These are phyloP conservation scores for Camponotus floridanus DNA, from an alignment of 1,140 invertebrate species.

Conservation along the genomic window DNA sequence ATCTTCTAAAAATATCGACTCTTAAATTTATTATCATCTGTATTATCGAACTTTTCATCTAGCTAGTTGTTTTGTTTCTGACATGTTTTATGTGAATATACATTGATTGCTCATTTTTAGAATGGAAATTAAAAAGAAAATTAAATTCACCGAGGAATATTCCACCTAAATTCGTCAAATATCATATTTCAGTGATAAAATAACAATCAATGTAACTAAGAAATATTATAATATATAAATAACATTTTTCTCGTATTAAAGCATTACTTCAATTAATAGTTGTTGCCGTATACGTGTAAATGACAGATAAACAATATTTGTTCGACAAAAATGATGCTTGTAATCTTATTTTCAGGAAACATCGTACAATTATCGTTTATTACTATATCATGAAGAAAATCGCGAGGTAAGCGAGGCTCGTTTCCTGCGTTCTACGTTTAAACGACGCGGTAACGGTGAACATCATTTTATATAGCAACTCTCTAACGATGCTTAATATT, in stretches of 20 bases:
- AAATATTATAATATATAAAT: neutral
- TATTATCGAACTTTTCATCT: neutral
- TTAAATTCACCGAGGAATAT: neutral
- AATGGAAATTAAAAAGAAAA: slow-evolving; percentile 16
- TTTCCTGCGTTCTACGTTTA: slow-evolving; percentile 17
- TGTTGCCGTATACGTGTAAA: neutral
- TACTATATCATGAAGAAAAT: slow-evolving; percentile 23
- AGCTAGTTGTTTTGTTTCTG: neutral
- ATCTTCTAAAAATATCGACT: slow-evolving; percentile 13
- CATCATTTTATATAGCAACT: slow-evolving; percentile 38
- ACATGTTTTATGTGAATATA: slow-evolving; percentile 9
- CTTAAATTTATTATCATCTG: neutral
- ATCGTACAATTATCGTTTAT: slow-evolving; percentile 25
- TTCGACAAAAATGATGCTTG: neutral
- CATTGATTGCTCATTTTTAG: neutral
- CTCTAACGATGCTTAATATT: slow-evolving; percentile 49
- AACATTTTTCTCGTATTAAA: neutral
- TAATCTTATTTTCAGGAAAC: slow-evolving; percentile 1
- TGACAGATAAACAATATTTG: neutral
- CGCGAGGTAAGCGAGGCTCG: neutral
- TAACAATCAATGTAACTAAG: neutral
- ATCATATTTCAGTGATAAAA: neutral
- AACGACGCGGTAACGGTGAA: slow-evolving; percentile 28
- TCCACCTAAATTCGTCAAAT: neutral
- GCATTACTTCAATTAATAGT: neutral